phyloP scores from a whole-genome alignment of 1,140 invertebrate genomes.

The Mylabris phalerata region DNA sequence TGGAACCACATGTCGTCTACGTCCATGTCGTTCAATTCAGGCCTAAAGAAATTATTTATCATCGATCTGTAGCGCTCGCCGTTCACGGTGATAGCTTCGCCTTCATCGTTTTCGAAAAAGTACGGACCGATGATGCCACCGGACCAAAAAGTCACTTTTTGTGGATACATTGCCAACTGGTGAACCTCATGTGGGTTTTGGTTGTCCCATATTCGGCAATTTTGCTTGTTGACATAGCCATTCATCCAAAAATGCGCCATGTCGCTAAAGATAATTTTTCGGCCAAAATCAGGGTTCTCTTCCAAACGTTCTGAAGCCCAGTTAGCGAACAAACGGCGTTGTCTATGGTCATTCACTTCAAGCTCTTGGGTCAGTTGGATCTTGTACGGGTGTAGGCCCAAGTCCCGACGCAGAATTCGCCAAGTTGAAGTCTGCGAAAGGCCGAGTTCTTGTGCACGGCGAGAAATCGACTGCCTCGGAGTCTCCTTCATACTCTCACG shows the following conservation, averaged over 20 bases:
- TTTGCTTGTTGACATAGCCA: constrained; percentile 31
- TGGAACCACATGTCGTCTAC: constrained; percentile 7
- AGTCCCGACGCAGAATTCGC: constrained; percentile 17
- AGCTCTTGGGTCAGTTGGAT: constrained; percentile 13
- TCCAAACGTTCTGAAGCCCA: constrained; percentile 18
- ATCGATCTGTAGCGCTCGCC: constrained; percentile 10
- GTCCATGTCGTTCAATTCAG: constrained; percentile 15
- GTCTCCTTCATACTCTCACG: constrained; percentile 17
- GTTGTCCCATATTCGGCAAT: constrained; percentile 30
- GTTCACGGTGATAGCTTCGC: constrained; percentile 5
- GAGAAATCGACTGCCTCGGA: constrained; percentile 21
- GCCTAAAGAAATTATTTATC: constrained; percentile 9
- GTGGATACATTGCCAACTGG: constrained; percentile 33
- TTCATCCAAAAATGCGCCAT: constrained; percentile 1
- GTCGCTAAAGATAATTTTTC: constrained; percentile 24
- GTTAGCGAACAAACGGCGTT: constrained; percentile 16
- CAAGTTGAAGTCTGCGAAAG: constrained; percentile 22
- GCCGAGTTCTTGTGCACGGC: constrained; percentile 22
- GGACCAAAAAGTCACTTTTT: constrained; percentile 36
- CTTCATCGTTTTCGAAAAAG: constrained; percentile 22
- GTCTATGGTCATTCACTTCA: constrained; percentile 21
- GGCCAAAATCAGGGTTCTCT: constrained; percentile 22
- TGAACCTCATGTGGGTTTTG: constrained; percentile 31
- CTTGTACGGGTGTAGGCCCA: no score
- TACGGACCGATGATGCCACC: constrained; percentile 35